Evolutionary conservation across 35 echinoderm and acorn worm species (phyloP), one percentile per base, ranked within the genome.

Genomic region (Acanthaster planci): DNA sequence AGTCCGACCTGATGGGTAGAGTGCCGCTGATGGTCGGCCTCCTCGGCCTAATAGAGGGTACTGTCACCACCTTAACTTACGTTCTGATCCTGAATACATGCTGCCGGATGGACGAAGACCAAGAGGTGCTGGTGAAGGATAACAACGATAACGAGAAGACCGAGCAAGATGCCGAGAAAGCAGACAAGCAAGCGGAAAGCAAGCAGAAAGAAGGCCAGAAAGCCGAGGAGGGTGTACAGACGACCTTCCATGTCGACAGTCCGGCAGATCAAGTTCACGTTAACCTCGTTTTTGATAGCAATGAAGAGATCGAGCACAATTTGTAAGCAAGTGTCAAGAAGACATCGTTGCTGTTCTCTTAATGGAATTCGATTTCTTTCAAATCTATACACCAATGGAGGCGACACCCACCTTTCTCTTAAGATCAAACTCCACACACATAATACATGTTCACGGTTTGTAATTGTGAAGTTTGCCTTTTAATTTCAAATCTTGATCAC

Each of bases 11-110:
- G 27, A 67, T 99, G 0, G 80, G 38, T 0, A 84, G 85, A 5
- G 40, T 94, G 21, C 92, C 96, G 1, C 86, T 94, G 26, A 75
- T 97, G 32, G 85, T 92, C 23, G 84, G 77, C 0, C n/a, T 97
- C 0, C 40, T 97, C 6, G 83, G 86, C 9, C 16, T 92, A 4
- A 32, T 86, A 8, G 86, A 93, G 39, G 90, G 94, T 8, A 55
- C 67, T 18, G 34, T 84, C 6, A 54, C 86, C n/a, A 80, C 78
- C 18, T 7, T 64, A 15, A 39, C 83, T 8, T 91, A 94, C 76
- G 14, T 72, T 14, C 10, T 14, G 2, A 72, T 72, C 64, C 26
- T 19, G 14, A 7, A 72, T 35, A 7, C 30, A 14, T 72, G 29
- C 64, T 72, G 64, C 23, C 64, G 26, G 14, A 72, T 27, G 29